phyloP scores from a whole-genome alignment of 2,113 vertebrate genomes.

The Lophius piscatorius region DNA sequence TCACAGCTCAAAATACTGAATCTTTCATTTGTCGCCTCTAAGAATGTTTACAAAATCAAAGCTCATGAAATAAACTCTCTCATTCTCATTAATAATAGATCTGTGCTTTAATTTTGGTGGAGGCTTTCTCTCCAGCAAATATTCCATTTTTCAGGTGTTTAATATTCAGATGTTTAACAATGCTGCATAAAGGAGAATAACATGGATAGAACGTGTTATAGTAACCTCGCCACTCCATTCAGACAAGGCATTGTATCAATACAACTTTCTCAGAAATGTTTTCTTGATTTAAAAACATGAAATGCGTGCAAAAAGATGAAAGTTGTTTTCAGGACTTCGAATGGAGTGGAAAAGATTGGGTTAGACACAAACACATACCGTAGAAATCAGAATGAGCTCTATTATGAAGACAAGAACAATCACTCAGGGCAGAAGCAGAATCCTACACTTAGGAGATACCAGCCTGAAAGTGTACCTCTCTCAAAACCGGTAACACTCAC shows the following conservation, averaged over 20 bases:
- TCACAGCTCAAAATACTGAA: slow-evolving; percentile 13
- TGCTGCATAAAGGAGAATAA: slow-evolving; percentile 9
- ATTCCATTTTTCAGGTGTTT: slow-evolving; percentile 41
- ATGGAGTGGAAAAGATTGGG: not conserved
- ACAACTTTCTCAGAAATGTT: no score
- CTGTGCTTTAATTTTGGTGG: slow-evolving; percentile 30
- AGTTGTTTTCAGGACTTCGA: slow-evolving; percentile 3
- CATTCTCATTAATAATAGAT: slow-evolving; percentile 36
- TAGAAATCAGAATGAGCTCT: slow-evolving; percentile 3
- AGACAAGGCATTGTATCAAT: slow-evolving; percentile 10
- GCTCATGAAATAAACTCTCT: slow-evolving; percentile 46
- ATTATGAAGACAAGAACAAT: not conserved
- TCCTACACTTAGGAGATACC: slow-evolving; percentile 20
- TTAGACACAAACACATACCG: not conserved
- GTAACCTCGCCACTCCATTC: slow-evolving; percentile 8
- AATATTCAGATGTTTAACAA: no score
- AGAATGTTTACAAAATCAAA: slow-evolving; percentile 45
- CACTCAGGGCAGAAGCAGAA: slow-evolving; percentile 22
- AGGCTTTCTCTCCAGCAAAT: slow-evolving; percentile 10
- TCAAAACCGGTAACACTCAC: slow-evolving; percentile 53
- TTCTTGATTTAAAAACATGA: no score
- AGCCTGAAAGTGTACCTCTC: slow-evolving; percentile 5
- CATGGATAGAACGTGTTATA: slow-evolving; percentile 8
- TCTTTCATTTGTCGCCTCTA: slow-evolving; percentile 27
- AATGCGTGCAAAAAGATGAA: slow-evolving; percentile 14